phyloP scores from a whole-genome alignment of 2,797 vertebrate genomes.

The Trachops cirrhosus region DNA sequence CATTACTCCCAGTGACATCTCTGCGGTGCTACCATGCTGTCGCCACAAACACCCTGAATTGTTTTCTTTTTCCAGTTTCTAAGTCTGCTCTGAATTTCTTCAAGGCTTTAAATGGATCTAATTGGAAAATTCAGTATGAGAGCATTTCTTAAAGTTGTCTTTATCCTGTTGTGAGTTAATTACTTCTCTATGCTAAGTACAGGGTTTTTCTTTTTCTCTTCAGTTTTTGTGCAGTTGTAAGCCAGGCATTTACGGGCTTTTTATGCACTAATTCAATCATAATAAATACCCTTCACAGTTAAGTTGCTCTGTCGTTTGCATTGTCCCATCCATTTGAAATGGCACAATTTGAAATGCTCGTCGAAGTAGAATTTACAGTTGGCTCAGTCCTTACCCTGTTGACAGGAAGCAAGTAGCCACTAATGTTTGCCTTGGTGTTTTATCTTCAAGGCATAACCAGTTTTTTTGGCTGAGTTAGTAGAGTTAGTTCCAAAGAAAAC shows the following conservation, averaged over 20 bases:
- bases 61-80: background rate
- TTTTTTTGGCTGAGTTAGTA: background rate
- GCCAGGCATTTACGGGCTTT: background rate
- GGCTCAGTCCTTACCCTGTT: background rate
- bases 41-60: background rate
- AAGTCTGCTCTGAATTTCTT: conserved; percentile 28
- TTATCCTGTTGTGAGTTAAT: background rate
- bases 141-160: background rate
- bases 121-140: background rate
- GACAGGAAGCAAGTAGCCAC: background rate
- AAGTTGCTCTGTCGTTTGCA: background rate
- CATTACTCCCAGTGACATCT: background rate
- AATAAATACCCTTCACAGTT: background rate
- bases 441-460: conserved; percentile 31
- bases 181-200: background rate
- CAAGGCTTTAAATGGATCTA: background rate
- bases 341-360: background rate
- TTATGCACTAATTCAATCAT: background rate
- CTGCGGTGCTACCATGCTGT: background rate
- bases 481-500: conserved; percentile 30
- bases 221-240: background rate
- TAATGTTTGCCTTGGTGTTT: conserved; percentile 28
- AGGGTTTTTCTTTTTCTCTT: background rate
- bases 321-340: background rate
- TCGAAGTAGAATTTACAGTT: background rate